Conservation (phyloP, 1,140 invertebrate species). For the Drosophila bifasciata region DNA sequence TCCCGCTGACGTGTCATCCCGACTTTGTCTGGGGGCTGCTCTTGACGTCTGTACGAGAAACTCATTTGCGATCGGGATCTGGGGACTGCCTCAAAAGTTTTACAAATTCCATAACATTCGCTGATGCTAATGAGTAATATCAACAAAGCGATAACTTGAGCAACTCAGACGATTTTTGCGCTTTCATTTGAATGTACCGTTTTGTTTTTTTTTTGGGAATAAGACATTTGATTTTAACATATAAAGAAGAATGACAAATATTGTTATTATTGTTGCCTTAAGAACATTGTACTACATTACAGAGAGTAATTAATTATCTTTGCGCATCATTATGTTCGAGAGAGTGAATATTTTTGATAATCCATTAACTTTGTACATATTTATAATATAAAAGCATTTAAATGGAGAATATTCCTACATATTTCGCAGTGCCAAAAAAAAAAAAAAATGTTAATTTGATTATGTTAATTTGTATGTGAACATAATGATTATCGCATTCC, state of each 20-base stretch:
- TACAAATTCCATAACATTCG: slow-evolving; percentile 21
- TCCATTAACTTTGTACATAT: neutral
- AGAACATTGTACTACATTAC: too few relatives aligned
- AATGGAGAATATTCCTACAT: too few relatives aligned
- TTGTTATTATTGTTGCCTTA: too few relatives aligned
- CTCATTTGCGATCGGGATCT: neutral
- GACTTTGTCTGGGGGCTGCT: slow-evolving; percentile 10
- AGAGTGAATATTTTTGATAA: too few relatives aligned
- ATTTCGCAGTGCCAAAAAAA: too few relatives aligned
- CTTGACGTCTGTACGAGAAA: neutral
- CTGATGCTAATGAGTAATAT: slow-evolving; percentile 66
- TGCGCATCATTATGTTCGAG: too few relatives aligned
- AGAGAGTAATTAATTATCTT: too few relatives aligned
- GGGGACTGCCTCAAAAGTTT: slow-evolving; percentile 64
- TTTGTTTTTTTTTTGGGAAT: neutral
- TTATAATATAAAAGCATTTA: too few relatives aligned
- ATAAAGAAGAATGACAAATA: neutral
- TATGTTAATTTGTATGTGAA: slow-evolving; percentile 20
- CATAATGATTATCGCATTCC: too few relatives aligned
- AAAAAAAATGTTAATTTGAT: too few relatives aligned
- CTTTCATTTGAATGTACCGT: slow-evolving; percentile 11
- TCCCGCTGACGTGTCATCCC: slow-evolving; percentile 40
- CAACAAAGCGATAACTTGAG: slow-evolving; percentile 48
- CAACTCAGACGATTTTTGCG: slow-evolving; percentile 21
- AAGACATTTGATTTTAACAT: neutral